phyloP scores from a whole-genome alignment of 2,888 invertebrate genomes.

The Microdon myrmicae region DNA sequence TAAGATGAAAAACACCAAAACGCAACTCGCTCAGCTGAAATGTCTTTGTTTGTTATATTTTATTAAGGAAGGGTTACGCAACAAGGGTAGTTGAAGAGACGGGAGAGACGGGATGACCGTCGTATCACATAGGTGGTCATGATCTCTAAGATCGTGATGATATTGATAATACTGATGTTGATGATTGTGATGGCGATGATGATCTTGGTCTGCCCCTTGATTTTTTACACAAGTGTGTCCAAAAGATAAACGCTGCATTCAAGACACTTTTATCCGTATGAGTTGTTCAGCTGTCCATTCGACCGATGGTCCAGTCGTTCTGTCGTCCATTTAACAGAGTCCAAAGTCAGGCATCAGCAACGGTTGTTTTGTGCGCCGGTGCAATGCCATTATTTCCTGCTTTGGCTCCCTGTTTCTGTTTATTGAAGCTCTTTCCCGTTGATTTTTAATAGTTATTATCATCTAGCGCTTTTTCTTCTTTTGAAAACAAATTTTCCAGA shows the following conservation, averaged over 20 bases:
- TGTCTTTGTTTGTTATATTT: constrained; percentile 40
- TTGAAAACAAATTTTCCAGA: constrained; percentile 38
- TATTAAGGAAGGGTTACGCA: constrained; percentile 8
- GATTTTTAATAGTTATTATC: neutral
- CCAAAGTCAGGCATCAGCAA: constrained; percentile 21
- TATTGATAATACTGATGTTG: constrained; percentile 10
- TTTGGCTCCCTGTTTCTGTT: constrained; percentile 10
- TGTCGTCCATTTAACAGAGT: constrained; percentile 17
- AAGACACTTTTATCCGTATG: constrained; percentile 20
- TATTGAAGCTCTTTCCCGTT: constrained; percentile 13
- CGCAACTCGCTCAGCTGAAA: constrained; percentile 37
- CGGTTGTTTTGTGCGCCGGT: constrained; percentile 33
- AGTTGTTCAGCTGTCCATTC: neutral
- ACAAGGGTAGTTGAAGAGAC: too few relatives aligned
- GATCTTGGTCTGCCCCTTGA: constrained; percentile 2
- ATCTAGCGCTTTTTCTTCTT: neutral
- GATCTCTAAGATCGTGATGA: constrained; percentile 1
- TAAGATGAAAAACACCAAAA: constrained; percentile 39
- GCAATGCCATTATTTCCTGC: constrained; percentile 35
- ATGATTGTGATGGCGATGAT: neutral
- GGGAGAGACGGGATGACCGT: neutral
- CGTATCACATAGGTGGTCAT: neutral
- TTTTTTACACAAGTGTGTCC: constrained; percentile 15
- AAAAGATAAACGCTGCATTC: constrained; percentile 31
- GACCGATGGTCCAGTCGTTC: constrained; percentile 3